Evolutionary conservation across 92 coral and sea anemone genomes (phyloP).

Genomic region (Palythoa heliodiscus): DNA sequence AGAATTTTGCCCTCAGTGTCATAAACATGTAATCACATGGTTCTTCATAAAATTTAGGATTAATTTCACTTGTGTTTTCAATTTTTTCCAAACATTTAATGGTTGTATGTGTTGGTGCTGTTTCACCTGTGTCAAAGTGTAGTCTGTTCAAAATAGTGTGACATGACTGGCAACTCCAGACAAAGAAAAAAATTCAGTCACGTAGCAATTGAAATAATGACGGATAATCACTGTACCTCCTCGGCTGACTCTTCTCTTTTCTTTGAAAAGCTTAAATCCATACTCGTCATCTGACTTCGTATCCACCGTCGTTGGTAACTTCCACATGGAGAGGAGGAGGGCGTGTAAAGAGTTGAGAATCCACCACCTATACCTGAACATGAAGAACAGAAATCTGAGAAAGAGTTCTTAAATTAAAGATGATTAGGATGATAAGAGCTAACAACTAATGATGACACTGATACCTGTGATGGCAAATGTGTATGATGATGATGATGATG

Average conservation of each 20-base stretch:
- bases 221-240: conserved; percentile 60
- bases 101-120: too few relatives aligned
- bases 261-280: conserved; percentile 81
- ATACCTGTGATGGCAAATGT: too few relatives aligned
- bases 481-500: neutral
- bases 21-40: too few relatives aligned
- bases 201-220: neutral
- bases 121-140: too few relatives aligned
- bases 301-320: conserved; percentile 88
- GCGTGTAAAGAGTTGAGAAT: conserved; percentile 48
- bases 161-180: too few relatives aligned
- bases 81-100: too few relatives aligned
- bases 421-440: neutral
- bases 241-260: conserved; percentile 72
- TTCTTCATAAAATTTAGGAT: too few relatives aligned
- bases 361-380: conserved; percentile 51
- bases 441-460: neutral
- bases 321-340: conserved; percentile 84
- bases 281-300: conserved; percentile 91
- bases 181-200: too few relatives aligned
- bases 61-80: too few relatives aligned
- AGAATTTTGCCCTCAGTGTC: too few relatives aligned
- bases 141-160: too few relatives aligned
- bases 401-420: neutral
- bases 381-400: neutral